phyloP scores from a whole-genome alignment of 2,797 vertebrate species.

The Microctenopoma stevenorrisi region DNA sequence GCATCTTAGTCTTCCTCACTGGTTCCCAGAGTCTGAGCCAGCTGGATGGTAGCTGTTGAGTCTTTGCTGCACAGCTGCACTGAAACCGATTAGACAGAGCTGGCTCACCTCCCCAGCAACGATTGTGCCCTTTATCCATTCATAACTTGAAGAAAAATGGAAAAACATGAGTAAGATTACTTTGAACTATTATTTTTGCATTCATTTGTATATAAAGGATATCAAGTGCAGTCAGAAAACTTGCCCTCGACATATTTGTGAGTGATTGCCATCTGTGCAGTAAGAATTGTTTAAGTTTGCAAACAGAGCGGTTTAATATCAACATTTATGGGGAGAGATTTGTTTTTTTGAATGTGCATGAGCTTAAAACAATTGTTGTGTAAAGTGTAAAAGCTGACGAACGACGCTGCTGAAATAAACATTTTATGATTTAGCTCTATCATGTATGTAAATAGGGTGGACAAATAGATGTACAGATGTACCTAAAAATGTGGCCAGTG shows the following conservation, averaged over 20 bases:
- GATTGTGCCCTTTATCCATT: slow-evolving; percentile 67
- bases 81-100: slow-evolving; percentile 80
- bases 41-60: slow-evolving; percentile 76
- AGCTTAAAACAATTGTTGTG: slow-evolving; percentile 33
- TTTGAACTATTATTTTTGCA: slow-evolving; percentile 32
- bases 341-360: slow-evolving; percentile 14
- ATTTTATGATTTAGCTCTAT: too few relatives aligned
- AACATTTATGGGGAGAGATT: slow-evolving; percentile 35
- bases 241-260: slow-evolving; percentile 16
- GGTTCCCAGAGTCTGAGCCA: slow-evolving; percentile 84
- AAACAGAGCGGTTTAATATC: slow-evolving; percentile 32
- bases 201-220: slow-evolving; percentile 33
- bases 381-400: slow-evolving; percentile 64
- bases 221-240: slow-evolving; percentile 18
- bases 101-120: slow-evolving; percentile 64
- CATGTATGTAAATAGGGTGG: too few relatives aligned
- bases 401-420: slow-evolving; percentile 37
- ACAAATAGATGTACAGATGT: too few relatives aligned
- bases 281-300: slow-evolving; percentile 11
- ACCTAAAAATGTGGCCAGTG: too few relatives aligned
- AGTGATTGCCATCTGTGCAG: slow-evolving; percentile 27
- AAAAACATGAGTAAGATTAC: slow-evolving; percentile 49
- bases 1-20: slow-evolving; percentile 67
- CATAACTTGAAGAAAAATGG: slow-evolving; percentile 55
- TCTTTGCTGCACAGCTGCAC: slow-evolving; percentile 82